Base-by-base conservation (phyloP, 2,797 vertebrate genomes). In the Sebastes trivittatus region DNA sequence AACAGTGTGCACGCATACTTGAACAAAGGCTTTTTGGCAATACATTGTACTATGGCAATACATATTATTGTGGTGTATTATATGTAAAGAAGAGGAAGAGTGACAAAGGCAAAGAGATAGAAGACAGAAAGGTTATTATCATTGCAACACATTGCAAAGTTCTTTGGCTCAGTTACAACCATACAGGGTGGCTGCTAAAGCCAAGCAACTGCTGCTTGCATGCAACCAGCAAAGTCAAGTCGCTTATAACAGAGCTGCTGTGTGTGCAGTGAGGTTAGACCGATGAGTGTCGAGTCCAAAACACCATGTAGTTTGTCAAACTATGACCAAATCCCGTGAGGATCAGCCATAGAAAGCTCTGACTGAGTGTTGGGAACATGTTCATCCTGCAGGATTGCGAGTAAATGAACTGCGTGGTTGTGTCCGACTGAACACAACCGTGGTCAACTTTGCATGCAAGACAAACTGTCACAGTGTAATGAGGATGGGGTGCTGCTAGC, bases 91-190 rank as follows among this genome's bases (percentile, higher is more conserved):
- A 61, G 46, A 75, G 34, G 62, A 32, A 61, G 61, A 66, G 63
- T 42, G 27, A 66, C 5, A 69, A 58, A 58, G 64, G 81, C 29
- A 74, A 54, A 78, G 46, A 75, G 34, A 69, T 38, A 38, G 36
- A 38, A 38, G 34, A 58, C 63, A 36, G 6, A 63, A 52, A 46
- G 2, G 42, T 46, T 72, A 77, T 49, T 72, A 80, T 74, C 58
- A 70, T 52, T 80, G 76, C 77, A 89, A 88, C 77, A 81, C 42
- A 46, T 18, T 46, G 16, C 82, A 80, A 67, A 75, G 81, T 84
- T 92, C 90, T 94, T 93, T 91, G 92, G 94, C 91, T 92, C 86
- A 85, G 75, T 87, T 80, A 77, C 79, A 81, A 82, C 84, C 79
- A 68, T 29, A 77, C 62, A 78, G 70, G 32, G 73, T 32, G 67